Percentiles rank a stretch among this genome's conserved stretches.
phyloP scores from a whole-genome alignment of 2,888 invertebrate species.

The Lasioglossum villosulum region DNA sequence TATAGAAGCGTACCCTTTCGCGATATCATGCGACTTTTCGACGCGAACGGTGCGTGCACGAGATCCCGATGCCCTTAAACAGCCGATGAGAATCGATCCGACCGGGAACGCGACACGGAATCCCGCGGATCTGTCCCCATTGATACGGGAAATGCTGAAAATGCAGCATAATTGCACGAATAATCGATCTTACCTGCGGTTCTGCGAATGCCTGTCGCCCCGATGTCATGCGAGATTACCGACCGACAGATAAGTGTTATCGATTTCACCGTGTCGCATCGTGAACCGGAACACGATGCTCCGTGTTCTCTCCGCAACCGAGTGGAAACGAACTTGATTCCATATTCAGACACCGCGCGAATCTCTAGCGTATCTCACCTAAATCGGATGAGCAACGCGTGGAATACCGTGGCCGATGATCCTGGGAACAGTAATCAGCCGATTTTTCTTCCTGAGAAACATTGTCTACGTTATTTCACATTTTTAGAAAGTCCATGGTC shows the following conservation, averaged over 20 bases:
- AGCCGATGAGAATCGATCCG: neutral
- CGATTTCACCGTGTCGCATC: constrained; percentile 50
- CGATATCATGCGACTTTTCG: neutral
- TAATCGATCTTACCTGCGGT: constrained; percentile 38
- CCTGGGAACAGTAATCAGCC: neutral
- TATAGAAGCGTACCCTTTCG: neutral
- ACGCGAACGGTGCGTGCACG: neutral
- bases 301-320: neutral
- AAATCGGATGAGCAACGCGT: neutral
- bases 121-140: neutral
- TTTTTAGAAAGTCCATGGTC: too few relatives aligned
- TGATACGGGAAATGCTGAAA: constrained; percentile 8
- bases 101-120: neutral
- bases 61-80: neutral
- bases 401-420: neutral
- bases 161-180: constrained; percentile 10
- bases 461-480: too few relatives aligned
- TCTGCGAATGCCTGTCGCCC: constrained; percentile 42
- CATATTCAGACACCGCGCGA: neutral
- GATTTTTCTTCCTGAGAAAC: neutral
- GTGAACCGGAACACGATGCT: neutral
- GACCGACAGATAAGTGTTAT: constrained; percentile 54
- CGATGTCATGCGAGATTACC: constrained; percentile 62
- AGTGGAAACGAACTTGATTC: neutral
- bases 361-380: neutral